phyloP scores from a whole-genome alignment of 2,888 invertebrate genomes.

The Nephrotoma appendiculata region DNA sequence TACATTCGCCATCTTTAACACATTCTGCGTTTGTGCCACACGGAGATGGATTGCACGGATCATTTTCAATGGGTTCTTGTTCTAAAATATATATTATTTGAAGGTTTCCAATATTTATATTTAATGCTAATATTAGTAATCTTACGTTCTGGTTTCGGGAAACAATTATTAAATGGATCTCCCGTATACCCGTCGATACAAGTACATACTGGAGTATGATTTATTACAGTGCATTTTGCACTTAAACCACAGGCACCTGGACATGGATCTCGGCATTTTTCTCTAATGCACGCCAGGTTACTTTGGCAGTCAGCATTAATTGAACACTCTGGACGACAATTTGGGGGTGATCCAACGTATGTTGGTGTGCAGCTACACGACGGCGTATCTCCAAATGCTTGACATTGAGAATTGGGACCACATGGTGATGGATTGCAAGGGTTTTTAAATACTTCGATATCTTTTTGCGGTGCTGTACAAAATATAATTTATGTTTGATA shows the following conservation, averaged over 20 bases:
- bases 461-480: slow-evolving; percentile 21
- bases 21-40: slow-evolving; percentile 64
- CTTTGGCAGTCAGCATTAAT: slow-evolving; percentile 55
- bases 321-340: slow-evolving; percentile 56
- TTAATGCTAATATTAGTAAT: slow-evolving; percentile 17
- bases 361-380: slow-evolving; percentile 50
- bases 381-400: slow-evolving; percentile 39
- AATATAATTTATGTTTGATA: slow-evolving; percentile 17
- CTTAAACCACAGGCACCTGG: slow-evolving; percentile 64
- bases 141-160: slow-evolving; percentile 26
- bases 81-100: slow-evolving; percentile 19
- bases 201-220: slow-evolving; percentile 66
- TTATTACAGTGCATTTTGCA: slow-evolving; percentile 59
- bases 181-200: slow-evolving; percentile 43
- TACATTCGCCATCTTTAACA: slow-evolving; percentile 42
- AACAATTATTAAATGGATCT: slow-evolving; percentile 63
- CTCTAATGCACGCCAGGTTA: slow-evolving; percentile 51
- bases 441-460: slow-evolving; percentile 27
- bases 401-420: slow-evolving; percentile 44
- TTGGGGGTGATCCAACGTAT: slow-evolving; percentile 52
- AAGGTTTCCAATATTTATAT: slow-evolving; percentile 10
- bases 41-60: slow-evolving; percentile 62
- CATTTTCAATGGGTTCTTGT: slow-evolving; percentile 27
- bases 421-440: slow-evolving; percentile 53
- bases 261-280: slow-evolving; percentile 59